These are phyloP conservation scores for Aurelia aurita complex sp. Pacific DNA, from an alignment of 30 jellyfish, hydroid and myxozoan species.

Conservation along the genomic window DNA sequence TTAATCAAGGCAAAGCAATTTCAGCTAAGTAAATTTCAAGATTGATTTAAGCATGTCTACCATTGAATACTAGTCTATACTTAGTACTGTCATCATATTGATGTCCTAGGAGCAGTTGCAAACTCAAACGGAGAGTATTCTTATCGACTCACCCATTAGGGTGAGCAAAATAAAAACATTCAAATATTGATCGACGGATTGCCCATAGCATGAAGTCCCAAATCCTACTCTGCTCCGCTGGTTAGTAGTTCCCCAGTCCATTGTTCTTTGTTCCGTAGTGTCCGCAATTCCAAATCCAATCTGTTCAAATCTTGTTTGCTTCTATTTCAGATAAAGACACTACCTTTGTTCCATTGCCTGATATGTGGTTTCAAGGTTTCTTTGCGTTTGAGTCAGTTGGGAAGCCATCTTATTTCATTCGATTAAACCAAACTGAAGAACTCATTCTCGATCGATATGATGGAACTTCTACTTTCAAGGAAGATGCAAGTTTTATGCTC, in stretches of 20 bases:
- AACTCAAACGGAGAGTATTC: background rate
- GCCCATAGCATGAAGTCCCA: too few species aligned
- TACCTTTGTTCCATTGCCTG: conserved; percentile 95
- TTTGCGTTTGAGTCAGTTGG: conserved; percentile 95
- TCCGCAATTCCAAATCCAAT: background rate
- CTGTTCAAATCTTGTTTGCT: background rate
- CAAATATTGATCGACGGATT: too few species aligned
- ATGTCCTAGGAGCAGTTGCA: background rate
- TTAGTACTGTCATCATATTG: background rate
- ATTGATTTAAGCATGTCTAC: background rate
- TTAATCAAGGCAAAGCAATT: too few species aligned
- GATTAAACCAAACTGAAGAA: conserved; percentile 77
- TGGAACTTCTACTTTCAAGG: conserved; percentile 86
- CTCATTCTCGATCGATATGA: conserved; percentile 83
- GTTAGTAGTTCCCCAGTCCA: background rate
- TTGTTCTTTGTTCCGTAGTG: too few species aligned
- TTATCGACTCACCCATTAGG: background rate
- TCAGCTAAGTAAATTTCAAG: too few species aligned
- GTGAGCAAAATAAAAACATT: too few species aligned
- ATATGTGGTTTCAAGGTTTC: conserved; percentile 92
- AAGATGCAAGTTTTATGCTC: conserved; percentile 89
- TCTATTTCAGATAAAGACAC: conserved; percentile 78
- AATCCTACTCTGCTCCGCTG: too few species aligned
- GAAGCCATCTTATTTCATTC: conserved; percentile 92
- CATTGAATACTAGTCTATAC: too few species aligned